Base-by-base conservation (phyloP, 2,888 invertebrate species). In the Mechanitis mazaeus region DNA sequence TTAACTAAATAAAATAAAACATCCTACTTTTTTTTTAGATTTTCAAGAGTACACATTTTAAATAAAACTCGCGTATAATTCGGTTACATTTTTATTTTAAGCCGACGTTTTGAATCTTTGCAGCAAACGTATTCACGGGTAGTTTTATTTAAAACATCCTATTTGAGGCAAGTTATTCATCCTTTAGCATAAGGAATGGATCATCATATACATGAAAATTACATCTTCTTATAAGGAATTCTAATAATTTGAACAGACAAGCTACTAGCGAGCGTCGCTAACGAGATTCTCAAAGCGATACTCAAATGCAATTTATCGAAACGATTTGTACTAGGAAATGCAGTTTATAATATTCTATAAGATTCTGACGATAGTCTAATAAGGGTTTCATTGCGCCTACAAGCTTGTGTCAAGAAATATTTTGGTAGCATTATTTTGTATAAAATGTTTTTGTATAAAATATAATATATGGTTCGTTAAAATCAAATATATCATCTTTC, bases 281-380 rank as follows among this genome's bases (percentile, higher is more conserved):
- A 59, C 59, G 55, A 59, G 55, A 42, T 42, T 33, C 59, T 45
- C 59, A 46, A 47, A 59, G 59, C 46, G 55, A 59, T 59, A 55
- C 55, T 46, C 46, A 50, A 50, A 50, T 55, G n/a, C 55, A 55
- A 59, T 59, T 59, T 55, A 55, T 55, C 55, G 47, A 33, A 59
- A 55, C 55, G 46, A 59, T 47, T 55, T 33, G 55, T 31, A 47
- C 47, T 45, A 28, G 20, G 20, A 20, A 20, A 20, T 45, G 12
- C 31, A 54, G 47, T 50, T 50, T 7, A 9, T 31, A 59, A 46
- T 46, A 54, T 3, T 42, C 53, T 31, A 9, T 11, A n/a, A 20
- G 20, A 20, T 20, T 20, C 20, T 50, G 9, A 50, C 9, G 9
- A 31, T 50, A 50, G 20, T 20, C 20, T 9, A 31, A 7, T 50